A percentile compares a stretch with the other conserved stretches of the same genome.
phyloP scores from a whole-genome alignment of 1,140 invertebrate genomes.

The Heliconius eleuchia region DNA sequence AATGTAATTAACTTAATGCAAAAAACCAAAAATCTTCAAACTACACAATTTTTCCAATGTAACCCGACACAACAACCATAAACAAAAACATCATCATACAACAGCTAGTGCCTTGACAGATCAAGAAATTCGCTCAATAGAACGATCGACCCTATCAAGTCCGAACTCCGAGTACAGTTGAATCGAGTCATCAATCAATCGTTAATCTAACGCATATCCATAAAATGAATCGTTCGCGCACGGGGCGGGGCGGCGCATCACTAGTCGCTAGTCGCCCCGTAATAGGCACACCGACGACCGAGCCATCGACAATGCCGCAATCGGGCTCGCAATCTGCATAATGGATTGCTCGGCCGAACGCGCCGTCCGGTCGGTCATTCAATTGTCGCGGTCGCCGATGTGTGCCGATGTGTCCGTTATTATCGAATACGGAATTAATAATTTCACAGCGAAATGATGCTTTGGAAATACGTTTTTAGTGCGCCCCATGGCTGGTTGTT shows the following conservation, averaged over 20 bases:
- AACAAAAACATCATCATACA: too few relatives aligned
- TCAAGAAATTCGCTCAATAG: background rate
- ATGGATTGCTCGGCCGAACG: slow-evolving; percentile 76
- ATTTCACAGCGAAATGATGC: slow-evolving; percentile 52
- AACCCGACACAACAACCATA: background rate
- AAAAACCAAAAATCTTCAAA: too few relatives aligned
- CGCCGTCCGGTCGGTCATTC: slow-evolving; percentile 69
- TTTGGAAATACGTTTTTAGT: slow-evolving; percentile 41
- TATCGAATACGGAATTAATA: slow-evolving; percentile 68
- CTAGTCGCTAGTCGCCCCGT: slow-evolving; percentile 44
- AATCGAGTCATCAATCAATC: slow-evolving; percentile 66
- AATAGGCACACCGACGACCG: slow-evolving; percentile 52
- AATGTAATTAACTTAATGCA: too few relatives aligned
- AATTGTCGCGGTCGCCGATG: slow-evolving; percentile 69
- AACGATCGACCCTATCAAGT: background rate
- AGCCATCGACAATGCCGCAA: slow-evolving; percentile 72
- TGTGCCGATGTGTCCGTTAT: slow-evolving; percentile 69
- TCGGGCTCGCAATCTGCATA: slow-evolving; percentile 74
- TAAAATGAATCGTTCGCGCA: slow-evolving; percentile 62
- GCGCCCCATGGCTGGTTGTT: background rate
- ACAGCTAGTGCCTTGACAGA: background rate
- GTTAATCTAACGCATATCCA: slow-evolving; percentile 71
- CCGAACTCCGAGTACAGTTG: slow-evolving; percentile 7
- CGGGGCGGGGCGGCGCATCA: slow-evolving; percentile 46
- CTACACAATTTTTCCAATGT: too few relatives aligned